phyloP scores from a whole-genome alignment of 2,888 invertebrate species.

The Enchytraeus crypticus region DNA sequence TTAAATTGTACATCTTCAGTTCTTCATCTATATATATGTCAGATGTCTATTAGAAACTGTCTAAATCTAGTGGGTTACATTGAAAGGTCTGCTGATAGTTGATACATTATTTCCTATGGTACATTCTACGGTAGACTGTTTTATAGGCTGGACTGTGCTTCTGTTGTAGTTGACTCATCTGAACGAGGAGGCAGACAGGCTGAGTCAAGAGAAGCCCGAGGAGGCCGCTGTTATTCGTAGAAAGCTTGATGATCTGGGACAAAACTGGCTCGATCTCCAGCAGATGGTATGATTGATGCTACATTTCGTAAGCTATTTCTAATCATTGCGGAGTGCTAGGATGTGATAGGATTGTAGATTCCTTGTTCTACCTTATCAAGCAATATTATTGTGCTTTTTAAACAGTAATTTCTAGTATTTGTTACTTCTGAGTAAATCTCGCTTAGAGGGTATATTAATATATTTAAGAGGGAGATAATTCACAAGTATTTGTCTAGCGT shows the following conservation, averaged over 20 bases:
- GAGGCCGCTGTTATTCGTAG: slow-evolving; percentile 52
- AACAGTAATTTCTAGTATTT: too few species aligned
- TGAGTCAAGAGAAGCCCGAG: slow-evolving; percentile 87
- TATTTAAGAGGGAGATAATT: too few species aligned
- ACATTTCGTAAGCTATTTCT: not conserved
- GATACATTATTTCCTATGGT: not conserved
- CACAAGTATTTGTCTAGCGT: too few species aligned
- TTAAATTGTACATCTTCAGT: too few species aligned
- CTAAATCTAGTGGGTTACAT: not conserved
- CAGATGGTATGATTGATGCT: slow-evolving; percentile 64
- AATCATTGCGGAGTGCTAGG: not conserved
- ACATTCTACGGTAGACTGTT: not conserved
- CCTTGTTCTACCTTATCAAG: not conserved
- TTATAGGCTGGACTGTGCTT: not conserved
- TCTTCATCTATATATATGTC: too few species aligned
- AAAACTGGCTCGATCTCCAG: slow-evolving; percentile 91
- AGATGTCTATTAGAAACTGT: too few species aligned
- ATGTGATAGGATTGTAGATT: not conserved
- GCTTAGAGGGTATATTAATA: too few species aligned
- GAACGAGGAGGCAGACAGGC: slow-evolving; percentile 82
- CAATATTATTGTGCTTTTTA: too few species aligned
- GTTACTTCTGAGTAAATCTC: too few species aligned
- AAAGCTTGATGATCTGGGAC: slow-evolving; percentile 78
- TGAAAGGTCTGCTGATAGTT: not conserved
- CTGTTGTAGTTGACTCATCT: slow-evolving; percentile 60